Percentiles rank a stretch among this genome's conserved stretches.
These are phyloP conservation scores for Alfaro cultratus DNA, from an alignment of 2,797 vertebrate genomes.

Conservation along the genomic window DNA sequence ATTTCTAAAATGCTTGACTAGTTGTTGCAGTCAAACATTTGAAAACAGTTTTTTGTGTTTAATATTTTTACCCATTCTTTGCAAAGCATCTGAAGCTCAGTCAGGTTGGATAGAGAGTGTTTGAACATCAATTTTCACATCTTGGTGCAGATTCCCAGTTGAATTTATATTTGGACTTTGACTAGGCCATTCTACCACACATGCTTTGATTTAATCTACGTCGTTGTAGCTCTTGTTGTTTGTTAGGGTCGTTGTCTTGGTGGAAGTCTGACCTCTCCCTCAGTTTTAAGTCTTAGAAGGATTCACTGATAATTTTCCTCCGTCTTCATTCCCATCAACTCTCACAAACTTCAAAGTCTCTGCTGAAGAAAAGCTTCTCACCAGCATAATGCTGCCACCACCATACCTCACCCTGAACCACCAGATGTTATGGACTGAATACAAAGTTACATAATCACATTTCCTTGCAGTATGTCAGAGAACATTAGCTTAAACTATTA, in stretches of 20 bases:
- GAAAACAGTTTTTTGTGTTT: too few species aligned
- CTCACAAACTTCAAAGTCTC: not conserved
- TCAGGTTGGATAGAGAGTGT: not conserved
- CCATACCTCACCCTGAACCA: not conserved
- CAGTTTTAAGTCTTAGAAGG: not conserved
- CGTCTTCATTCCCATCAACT: not conserved
- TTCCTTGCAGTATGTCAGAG: not conserved
- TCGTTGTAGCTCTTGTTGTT: too few species aligned
- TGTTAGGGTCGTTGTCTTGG: too few species aligned
- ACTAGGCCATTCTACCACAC: not conserved
- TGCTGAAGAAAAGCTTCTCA: not conserved
- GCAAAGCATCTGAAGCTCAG: too few species aligned
- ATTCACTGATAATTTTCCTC: not conserved
- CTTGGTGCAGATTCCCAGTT: not conserved
- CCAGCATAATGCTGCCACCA: not conserved
- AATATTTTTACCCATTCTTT: too few species aligned
- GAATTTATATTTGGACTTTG: not conserved
- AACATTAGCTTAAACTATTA: not conserved
- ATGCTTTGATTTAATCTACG: too few species aligned
- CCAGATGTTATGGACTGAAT: not conserved
- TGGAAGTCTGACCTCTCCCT: not conserved
- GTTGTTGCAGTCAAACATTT: too few species aligned
- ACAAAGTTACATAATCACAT: not conserved
- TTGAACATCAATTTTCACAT: not conserved
- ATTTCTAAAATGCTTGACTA: too few species aligned